Evolutionary conservation across 2,113 vertebrate species (phyloP), one percentile per base, ranked within the genome.

Genomic region (Onychorhynchus coronatus): DNA sequence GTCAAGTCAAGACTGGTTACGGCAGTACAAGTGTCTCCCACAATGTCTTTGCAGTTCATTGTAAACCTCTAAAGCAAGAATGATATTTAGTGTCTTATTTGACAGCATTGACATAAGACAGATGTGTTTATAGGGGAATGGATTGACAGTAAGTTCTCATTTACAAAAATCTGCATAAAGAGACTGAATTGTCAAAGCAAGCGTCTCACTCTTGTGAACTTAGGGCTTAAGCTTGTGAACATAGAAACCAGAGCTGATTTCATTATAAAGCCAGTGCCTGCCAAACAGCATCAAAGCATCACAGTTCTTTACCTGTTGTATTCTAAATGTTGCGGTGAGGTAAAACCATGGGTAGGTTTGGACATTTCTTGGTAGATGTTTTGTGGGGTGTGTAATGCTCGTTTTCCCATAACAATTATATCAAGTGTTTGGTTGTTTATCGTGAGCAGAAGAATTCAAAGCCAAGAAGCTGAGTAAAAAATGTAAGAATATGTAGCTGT

Each of bases 1-100:
- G 88, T 92, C 84, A 67, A 91, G 89, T 95, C 96, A 95, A 91
- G 86, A 75, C 73, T 87, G 52, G 83, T 95, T 92, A 95, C 24
- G 74, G 72, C 76, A 91, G 44, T 76, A n/a, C 56, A 61, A 81
- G 59, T 31, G 31, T 89, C 65, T 96, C 74, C 61, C 3, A 3
- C 47, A 59, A 65, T 24, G 31, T 65, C 73, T 87, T 81, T 53
- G 46, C 61, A 35, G 73, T 61, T 85, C 19, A 27, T 87, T 93
- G 95, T 93, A 88, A 92, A 75, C 76, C 79, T 91, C 59, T 74
- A 63, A 91, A 89, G 56, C 23, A 77, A 68, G 73, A 95, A 87
- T 75, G 28, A 8, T 88, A 79, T 73, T 88, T 88, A 49, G 66
- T 49, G 56, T 61, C 59, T 77, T 90, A 61, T 7, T 67, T 78